Evolutionary conservation across 2,888 invertebrate genomes (phyloP), one percentile per base, ranked within the genome.

Genomic region (Elegia similella): DNA sequence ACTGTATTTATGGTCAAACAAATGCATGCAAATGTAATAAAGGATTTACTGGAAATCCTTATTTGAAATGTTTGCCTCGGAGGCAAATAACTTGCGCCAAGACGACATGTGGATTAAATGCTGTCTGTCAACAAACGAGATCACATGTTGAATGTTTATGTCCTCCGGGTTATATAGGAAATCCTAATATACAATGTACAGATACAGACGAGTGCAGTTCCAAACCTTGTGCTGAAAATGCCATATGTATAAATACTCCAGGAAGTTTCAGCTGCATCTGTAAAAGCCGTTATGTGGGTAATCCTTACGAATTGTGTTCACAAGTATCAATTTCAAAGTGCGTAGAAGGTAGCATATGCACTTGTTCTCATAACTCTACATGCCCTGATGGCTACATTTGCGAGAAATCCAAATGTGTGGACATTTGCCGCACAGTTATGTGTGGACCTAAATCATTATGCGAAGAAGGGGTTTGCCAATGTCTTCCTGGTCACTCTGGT

Each of bases 251-350:
- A 64, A 98, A 98, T 78, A 96, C 96, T 0, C 94, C 95, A 12
- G 98, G 98, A 55, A 95, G 96, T 69, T 98, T 95, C 78, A 97
- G 97, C 76, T 98, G 98, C 80, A 94, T 96, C 43, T 98, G 98
- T 76, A 95, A 96, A 76, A 95, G 95, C 62, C 95, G 95, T 52
- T 95, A 94, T 77, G 95, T 95, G 59, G 98, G 98, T 52, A 97
- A 98, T 92, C 98, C 98, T 0, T 97, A 97, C 75, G 93, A 95
- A 62, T 94, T 95, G 73, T 98, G 98, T 75, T 94, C 95, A 44
- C 92, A 94, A 75, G 92, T 95, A 17, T 93, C 95, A 66, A 92
- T 94, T 47, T 93, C 94, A 13, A 93, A 94, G 66, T 97, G 97
- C 73, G 88, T 93, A 52, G 94, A 96, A 73, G 94, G 95, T 0